Conservation (phyloP, 2,888 invertebrate genomes). For the Noctua comes region DNA sequence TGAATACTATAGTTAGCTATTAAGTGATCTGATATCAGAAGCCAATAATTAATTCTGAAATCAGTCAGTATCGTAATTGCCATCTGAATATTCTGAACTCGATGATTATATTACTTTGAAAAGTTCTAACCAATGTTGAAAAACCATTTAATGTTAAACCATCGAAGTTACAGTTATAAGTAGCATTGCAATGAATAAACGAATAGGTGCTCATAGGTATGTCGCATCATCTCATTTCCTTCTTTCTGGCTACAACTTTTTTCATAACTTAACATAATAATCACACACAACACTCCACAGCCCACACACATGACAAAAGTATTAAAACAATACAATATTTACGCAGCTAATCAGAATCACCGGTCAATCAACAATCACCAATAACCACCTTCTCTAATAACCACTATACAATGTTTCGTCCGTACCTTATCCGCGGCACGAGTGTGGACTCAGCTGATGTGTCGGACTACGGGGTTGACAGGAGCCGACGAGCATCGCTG, state of each 20-base stretch:
- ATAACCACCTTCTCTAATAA: conserved; percentile 38
- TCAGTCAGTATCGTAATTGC: background rate
- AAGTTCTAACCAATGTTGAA: background rate
- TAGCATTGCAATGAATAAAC: background rate
- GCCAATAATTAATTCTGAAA: conserved; percentile 6
- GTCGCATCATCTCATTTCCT: background rate
- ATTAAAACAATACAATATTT: conserved; percentile 26
- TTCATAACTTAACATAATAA: background rate
- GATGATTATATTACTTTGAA: no score
- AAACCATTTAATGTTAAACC: background rate
- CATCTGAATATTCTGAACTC: background rate
- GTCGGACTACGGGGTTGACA: conserved; percentile 82
- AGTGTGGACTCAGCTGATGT: conserved; percentile 83
- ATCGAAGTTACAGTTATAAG: background rate
- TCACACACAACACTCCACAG: background rate
- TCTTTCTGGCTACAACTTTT: background rate
- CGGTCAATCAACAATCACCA: conserved; percentile 19
- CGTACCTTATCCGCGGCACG: conserved; percentile 81
- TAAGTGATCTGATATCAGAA: background rate
- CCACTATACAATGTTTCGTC: conserved; percentile 80
- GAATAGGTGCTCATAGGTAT: background rate
- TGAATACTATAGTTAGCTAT: background rate
- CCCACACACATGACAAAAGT: background rate
- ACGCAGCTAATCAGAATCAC: conserved; percentile 39
- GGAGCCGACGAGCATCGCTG: conserved; percentile 87